A percentile compares a stretch with the other conserved stretches of the same genome.
These are phyloP conservation scores for Lasioglossum malachurum DNA, from an alignment of 2,888 invertebrate species.

Conservation along the genomic window DNA sequence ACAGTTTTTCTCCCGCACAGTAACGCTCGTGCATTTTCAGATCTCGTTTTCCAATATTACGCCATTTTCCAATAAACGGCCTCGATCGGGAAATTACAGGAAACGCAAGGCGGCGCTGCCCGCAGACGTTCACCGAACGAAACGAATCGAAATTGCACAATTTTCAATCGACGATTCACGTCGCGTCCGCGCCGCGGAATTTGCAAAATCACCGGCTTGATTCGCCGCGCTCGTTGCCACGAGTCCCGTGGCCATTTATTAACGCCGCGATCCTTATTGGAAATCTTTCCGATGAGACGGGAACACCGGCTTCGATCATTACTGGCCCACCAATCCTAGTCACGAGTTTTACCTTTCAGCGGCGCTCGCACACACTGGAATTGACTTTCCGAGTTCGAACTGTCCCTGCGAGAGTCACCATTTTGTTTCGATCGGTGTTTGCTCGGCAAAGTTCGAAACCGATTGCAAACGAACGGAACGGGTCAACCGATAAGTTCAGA, in stretches of 20 bases:
- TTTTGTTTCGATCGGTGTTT: not conserved
- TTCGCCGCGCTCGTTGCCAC: slow-evolving; percentile 2
- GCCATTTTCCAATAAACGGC: slow-evolving; percentile 17
- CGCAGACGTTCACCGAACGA: slow-evolving; percentile 19
- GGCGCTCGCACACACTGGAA: slow-evolving; percentile 25
- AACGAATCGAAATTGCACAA: slow-evolving; percentile 38
- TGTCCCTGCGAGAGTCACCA: not conserved
- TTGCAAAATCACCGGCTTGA: slow-evolving; percentile 26
- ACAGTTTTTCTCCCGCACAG: not conserved
- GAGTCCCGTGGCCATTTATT: slow-evolving; percentile 22
- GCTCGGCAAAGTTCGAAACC: not conserved
- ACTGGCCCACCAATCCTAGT: slow-evolving; percentile 1
- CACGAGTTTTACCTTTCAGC: slow-evolving; percentile 44
- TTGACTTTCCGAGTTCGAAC: slow-evolving; percentile 6
- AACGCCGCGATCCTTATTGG: slow-evolving; percentile 37
- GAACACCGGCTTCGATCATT: slow-evolving; percentile 17
- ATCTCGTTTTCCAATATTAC: slow-evolving; percentile 4
- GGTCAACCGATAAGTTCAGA: not conserved
- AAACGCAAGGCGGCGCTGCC: slow-evolving; percentile 4
- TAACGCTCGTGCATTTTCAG: slow-evolving; percentile 4
- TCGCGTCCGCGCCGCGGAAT: slow-evolving; percentile 32
- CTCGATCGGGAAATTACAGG: slow-evolving; percentile 27
- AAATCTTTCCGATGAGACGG: slow-evolving; percentile 23
- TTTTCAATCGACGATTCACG: slow-evolving; percentile 42
- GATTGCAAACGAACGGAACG: not conserved